A percentile compares a stretch with the other conserved stretches of the same genome.
phyloP scores from a whole-genome alignment of 2,113 vertebrate genomes.

The Periophthalmodon schlosseri region DNA sequence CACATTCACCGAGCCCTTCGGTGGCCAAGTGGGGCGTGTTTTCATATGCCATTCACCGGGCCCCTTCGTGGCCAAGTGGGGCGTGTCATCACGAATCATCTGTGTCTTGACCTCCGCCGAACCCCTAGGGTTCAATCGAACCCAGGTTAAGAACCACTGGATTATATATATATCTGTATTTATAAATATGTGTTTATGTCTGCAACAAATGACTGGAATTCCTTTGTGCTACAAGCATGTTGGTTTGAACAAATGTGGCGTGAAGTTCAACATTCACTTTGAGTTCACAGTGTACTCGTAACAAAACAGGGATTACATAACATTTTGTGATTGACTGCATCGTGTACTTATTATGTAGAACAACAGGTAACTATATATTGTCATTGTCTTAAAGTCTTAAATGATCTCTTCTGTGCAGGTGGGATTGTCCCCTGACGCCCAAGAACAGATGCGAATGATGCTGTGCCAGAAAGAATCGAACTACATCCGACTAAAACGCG shows the following conservation, averaged over 20 bases:
- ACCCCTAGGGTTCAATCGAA: too few relatives aligned
- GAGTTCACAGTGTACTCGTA: not conserved
- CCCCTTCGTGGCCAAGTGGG: too few relatives aligned
- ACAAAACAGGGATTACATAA: too few relatives aligned
- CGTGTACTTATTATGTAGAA: not conserved
- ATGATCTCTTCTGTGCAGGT: slow-evolving; percentile 77
- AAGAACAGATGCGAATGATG: slow-evolving; percentile 99
- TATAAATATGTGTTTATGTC: not conserved
- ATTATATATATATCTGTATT: not conserved
- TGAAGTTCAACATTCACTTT: not conserved
- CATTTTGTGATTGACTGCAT: not conserved
- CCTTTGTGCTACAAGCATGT: slow-evolving; percentile 26
- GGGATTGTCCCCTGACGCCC: slow-evolving; percentile 92
- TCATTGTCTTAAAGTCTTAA: not conserved
- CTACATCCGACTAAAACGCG: slow-evolving; percentile 95
- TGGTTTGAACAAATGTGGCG: not conserved
- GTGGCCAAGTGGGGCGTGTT: too few relatives aligned
- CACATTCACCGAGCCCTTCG: too few relatives aligned
- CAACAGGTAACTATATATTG: not conserved
- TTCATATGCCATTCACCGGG: too few relatives aligned
- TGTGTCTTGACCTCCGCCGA: too few relatives aligned
- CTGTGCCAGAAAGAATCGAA: slow-evolving; percentile 98
- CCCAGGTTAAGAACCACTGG: too few relatives aligned
- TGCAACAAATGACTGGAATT: slow-evolving; percentile 5
- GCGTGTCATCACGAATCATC: too few relatives aligned